Evolutionary conservation across 2,797 vertebrate genomes (phyloP).

Genomic region (Arrhamphus sclerolepis): DNA sequence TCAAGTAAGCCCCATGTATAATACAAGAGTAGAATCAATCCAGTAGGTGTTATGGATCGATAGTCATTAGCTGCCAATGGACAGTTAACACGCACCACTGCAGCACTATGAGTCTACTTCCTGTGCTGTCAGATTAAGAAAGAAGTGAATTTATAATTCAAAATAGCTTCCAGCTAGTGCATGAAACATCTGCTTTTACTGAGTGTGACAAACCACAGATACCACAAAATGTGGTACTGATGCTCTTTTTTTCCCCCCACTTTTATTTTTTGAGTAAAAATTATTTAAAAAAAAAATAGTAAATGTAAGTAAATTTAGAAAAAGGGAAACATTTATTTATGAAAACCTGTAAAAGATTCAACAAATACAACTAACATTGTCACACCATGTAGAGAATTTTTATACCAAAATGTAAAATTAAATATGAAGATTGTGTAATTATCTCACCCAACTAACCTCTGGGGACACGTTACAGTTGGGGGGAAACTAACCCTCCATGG

Average conservation of each 20-base stretch:
- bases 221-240: not conserved
- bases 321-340: no score
- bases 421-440: conserved; percentile 5
- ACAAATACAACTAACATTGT: no score
- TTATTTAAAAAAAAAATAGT: not conserved
- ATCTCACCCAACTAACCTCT: conserved; percentile 33
- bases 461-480: conserved; percentile 22
- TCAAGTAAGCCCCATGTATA: conserved; percentile 28
- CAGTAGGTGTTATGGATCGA: conserved; percentile 28
- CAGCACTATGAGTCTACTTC: conserved; percentile 5
- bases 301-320: no score
- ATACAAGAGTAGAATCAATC: conserved; percentile 35
- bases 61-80: conserved; percentile 51
- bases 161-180: conserved; percentile 2
- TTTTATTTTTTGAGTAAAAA: not conserved
- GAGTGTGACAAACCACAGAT: conserved; percentile 6
- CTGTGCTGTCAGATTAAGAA: conserved; percentile 10
- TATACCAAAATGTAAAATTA: no score
- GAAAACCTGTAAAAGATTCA: no score
- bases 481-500: conserved; percentile 23
- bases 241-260: no score
- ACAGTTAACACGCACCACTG: conserved; percentile 2
- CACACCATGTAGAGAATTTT: no score
- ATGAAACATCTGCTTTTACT: conserved; percentile 4
- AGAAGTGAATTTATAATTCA: conserved; percentile 40